Conservation (phyloP, 2,888 invertebrate species). For the Nomada goodeniana region DNA sequence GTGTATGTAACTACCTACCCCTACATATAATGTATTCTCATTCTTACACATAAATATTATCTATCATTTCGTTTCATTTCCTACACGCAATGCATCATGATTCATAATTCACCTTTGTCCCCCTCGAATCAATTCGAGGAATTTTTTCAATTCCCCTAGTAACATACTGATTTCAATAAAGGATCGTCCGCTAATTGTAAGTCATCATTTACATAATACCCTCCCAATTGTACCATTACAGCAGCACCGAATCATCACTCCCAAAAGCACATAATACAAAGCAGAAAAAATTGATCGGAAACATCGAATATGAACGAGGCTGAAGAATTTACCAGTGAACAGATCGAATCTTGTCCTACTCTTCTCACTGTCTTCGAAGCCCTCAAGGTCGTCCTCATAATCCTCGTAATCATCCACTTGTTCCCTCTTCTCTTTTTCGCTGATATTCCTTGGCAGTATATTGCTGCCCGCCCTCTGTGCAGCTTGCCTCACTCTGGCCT, state of each 20-base stretch:
- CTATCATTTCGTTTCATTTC: too few relatives aligned
- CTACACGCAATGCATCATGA: too few relatives aligned
- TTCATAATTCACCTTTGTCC: too few relatives aligned
- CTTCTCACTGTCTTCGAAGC: conserved; percentile 78
- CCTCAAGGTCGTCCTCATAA: conserved; percentile 79
- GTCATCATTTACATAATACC: too few relatives aligned
- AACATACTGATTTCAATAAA: too few relatives aligned
- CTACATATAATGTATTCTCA: too few relatives aligned
- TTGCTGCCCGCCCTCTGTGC: conserved; percentile 52
- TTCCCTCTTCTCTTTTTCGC: conserved; percentile 67
- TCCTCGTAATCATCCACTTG: conserved; percentile 76
- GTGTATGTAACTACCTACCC: too few relatives aligned
- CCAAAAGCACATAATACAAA: neutral
- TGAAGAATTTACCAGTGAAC: conserved; percentile 69
- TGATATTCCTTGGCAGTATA: conserved; percentile 57
- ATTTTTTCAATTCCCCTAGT: too few relatives aligned
- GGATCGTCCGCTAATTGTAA: too few relatives aligned
- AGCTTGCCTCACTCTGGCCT: conserved; percentile 70
- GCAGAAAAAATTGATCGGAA: neutral
- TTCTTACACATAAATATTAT: too few relatives aligned
- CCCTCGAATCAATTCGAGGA: too few relatives aligned
- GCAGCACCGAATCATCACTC: neutral
- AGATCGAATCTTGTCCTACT: conserved; percentile 79
- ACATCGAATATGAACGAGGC: conserved; percentile 27
- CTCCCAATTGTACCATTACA: neutral